A percentile compares a stretch with the other conserved stretches of the same genome.
These are phyloP conservation scores for Melieria crassipennis DNA, from an alignment of 2,888 invertebrate species.

Conservation along the genomic window DNA sequence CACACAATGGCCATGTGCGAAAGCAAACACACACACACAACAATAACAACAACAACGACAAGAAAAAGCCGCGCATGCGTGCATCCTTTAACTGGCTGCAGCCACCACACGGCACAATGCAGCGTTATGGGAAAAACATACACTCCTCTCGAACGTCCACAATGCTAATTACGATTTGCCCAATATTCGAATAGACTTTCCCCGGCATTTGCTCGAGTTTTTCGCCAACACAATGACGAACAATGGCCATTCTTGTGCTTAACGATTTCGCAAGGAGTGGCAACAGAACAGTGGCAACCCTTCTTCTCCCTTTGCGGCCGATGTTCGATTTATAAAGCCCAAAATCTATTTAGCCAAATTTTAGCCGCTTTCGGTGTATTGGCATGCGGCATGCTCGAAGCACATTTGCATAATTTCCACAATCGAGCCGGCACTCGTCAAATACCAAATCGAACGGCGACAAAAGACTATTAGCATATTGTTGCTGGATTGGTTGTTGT, in stretches of 20 bases:
- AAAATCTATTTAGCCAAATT: slow-evolving; percentile 23
- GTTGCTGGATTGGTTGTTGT: too few species aligned
- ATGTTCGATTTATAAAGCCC: slow-evolving; percentile 26
- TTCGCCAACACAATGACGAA: slow-evolving; percentile 30
- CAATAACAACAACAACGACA: slow-evolving; percentile 12
- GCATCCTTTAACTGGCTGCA: not conserved
- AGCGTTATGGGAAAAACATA: not conserved
- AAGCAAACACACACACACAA: slow-evolving; percentile 14
- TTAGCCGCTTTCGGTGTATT: too few species aligned
- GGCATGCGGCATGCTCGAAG: too few species aligned
- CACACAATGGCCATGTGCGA: not conserved
- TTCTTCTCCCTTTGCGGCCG: too few species aligned
- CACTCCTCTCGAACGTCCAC: slow-evolving; percentile 12
- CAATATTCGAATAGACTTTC: slow-evolving; percentile 2
- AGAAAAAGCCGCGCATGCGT: slow-evolving; percentile 2
- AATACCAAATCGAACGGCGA: too few species aligned
- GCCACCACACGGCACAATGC: not conserved
- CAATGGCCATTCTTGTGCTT: slow-evolving; percentile 27
- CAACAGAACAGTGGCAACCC: too few species aligned
- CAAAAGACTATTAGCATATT: too few species aligned
- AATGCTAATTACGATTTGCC: slow-evolving; percentile 29
- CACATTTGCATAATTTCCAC: slow-evolving; percentile 22
- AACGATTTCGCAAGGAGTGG: slow-evolving; percentile 25
- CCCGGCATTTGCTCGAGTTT: not conserved
- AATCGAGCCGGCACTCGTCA: too few species aligned